A percentile compares a stretch with the other conserved stretches of the same genome.
These are phyloP conservation scores for Tipula lateralis DNA, from an alignment of 2,888 invertebrate genomes.

Conservation along the genomic window DNA sequence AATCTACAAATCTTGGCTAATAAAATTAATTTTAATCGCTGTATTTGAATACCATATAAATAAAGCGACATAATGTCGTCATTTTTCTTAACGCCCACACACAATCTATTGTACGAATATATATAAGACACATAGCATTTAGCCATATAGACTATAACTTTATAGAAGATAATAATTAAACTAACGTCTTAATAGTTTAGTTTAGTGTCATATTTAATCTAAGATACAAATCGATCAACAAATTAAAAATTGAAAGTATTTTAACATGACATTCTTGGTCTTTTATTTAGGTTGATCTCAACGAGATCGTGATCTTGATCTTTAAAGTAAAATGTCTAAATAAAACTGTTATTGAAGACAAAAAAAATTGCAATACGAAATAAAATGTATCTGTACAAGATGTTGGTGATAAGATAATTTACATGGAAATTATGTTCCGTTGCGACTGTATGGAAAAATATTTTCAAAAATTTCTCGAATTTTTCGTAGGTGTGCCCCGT, in stretches of 20 bases:
- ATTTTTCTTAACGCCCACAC: background rate
- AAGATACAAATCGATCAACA: background rate
- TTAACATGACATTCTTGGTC: background rate
- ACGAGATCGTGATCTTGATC: background rate
- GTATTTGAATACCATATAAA: background rate
- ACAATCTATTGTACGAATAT: background rate
- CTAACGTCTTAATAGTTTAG: background rate
- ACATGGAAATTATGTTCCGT: background rate
- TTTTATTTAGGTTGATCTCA: background rate
- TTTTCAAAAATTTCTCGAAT: background rate
- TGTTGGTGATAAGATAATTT: background rate
- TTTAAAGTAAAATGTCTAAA: background rate
- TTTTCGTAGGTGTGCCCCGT: slow-evolving; percentile 5
- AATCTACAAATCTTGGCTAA: slow-evolving; percentile 9
- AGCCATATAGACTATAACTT: background rate
- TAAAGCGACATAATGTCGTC: background rate
- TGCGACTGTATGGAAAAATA: background rate
- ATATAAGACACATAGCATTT: too few relatives aligned
- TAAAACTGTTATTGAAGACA: background rate
- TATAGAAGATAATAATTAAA: background rate
- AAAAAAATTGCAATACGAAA: background rate
- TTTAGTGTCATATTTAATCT: background rate
- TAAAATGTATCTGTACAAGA: background rate
- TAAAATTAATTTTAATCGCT: background rate
- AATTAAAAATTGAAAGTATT: slow-evolving; percentile 19